phyloP scores from a whole-genome alignment of 2,888 invertebrate species.

The Endomychus coccineus region DNA sequence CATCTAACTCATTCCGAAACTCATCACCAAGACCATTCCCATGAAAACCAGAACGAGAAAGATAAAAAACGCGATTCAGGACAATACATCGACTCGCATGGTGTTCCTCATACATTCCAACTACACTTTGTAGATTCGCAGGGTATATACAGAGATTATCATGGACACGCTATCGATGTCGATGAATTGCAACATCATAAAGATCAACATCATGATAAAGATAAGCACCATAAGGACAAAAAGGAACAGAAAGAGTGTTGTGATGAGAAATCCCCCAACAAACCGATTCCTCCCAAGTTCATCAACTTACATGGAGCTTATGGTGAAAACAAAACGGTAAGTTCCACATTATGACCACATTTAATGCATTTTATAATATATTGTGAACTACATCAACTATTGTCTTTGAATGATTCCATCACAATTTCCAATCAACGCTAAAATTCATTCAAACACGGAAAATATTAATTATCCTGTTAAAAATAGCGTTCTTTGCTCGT shows the following conservation, averaged over 20 bases:
- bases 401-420: no score
- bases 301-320: constrained; percentile 39
- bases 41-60: constrained; percentile 22
- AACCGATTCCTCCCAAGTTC: constrained; percentile 39
- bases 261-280: constrained; percentile 28
- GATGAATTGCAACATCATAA: constrained; percentile 19
- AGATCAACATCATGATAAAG: constrained; percentile 21
- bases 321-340: constrained; percentile 41
- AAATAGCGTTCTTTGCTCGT: no score
- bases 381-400: no score
- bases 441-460: no score
- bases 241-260: constrained; percentile 14
- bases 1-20: constrained; percentile 24
- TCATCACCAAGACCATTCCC: constrained; percentile 26
- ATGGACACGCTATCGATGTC: constrained; percentile 36
- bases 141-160: constrained; percentile 39
- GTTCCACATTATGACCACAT: constrained; percentile 19
- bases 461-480: no score
- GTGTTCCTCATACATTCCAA: constrained; percentile 38
- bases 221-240: constrained; percentile 14
- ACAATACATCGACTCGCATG: constrained; percentile 40
- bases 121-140: constrained; percentile 42
- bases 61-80: constrained; percentile 32
- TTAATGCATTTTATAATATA: no score
- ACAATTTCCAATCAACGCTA: no score